Base-by-base conservation (phyloP, 2,888 invertebrate species). In the Phyllotreta striolata region DNA sequence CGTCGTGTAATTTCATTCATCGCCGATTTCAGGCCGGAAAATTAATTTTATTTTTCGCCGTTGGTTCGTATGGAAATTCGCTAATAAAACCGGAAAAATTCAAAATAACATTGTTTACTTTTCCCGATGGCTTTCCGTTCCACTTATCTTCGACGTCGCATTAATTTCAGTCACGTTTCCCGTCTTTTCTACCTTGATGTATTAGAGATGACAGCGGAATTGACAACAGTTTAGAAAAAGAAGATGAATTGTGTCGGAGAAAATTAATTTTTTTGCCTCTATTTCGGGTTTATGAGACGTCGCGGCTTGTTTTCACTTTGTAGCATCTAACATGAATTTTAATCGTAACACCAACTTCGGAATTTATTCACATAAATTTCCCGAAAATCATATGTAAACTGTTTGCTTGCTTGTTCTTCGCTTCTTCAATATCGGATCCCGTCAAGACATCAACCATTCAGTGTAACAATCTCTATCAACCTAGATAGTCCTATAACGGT, bases 101-200 rank as follows among this genome's bases (percentile, higher is more conserved):
- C 69, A 70, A 68, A 72, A 74, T 71, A 70, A 69, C 66, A 73
- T 73, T 76, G 76, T 77, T 77, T 77, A 76, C 75, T 71, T 73
- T 24, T 71, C 63, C 71, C 74, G 74, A 75, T 74, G 73, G 74
- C 73, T 75, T 67, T 67, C 70, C 67, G 66, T 71, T 66, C 66
- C 68, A 67, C 71, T 69, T 70, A 71, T 69, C 70, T 74, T 74
- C 73, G 76, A 77, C 77, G 73, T 75, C 76, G 76, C 78, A 80
- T 80, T 80, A 80, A 80, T 81, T 81, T 81, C 74, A 79, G 80
- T 80, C 81, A 80, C 81, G 80, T 79, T 74, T 73, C 71, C 71
- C 74, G 73, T 72, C 76, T 73, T 72, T 72, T 51, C 60, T 74
- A 81, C 80, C 80, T 80, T 81, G 81, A 81, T 80, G 78, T 80